Percentiles rank a stretch among this genome's conserved stretches.
These are phyloP conservation scores for Mormoops blainvillei DNA, from an alignment of 2,113 vertebrate genomes.

Conservation along the genomic window DNA sequence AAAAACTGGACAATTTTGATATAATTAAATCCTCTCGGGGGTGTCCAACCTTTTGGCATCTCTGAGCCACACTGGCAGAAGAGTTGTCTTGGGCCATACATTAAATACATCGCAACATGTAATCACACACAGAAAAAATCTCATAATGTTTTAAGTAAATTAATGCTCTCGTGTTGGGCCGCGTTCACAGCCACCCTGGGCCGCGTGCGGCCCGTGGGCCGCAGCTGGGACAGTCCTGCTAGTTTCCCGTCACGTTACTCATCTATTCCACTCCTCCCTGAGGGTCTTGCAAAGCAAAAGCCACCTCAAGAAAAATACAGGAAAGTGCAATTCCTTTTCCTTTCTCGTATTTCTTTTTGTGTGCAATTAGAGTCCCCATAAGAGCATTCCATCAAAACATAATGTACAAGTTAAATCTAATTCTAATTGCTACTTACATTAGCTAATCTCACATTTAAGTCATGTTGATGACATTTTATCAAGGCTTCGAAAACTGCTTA, in stretches of 20 bases:
- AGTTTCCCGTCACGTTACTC: slow-evolving; percentile 17
- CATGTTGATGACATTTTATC: slow-evolving; percentile 5
- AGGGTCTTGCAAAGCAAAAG: slow-evolving; percentile 21
- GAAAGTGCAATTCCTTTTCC: not conserved
- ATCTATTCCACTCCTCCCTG: slow-evolving; percentile 7
- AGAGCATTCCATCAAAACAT: slow-evolving; percentile 13
- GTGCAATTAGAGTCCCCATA: not conserved
- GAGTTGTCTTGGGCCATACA: no score
- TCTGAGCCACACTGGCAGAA: no score
- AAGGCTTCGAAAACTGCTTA: slow-evolving; percentile 38
- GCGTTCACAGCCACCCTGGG: no score
- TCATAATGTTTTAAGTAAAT: no score
- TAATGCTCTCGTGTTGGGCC: no score
- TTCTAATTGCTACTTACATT: slow-evolving; percentile 53
- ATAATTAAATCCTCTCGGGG: slow-evolving; percentile 55
- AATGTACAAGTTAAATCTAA: slow-evolving; percentile 43
- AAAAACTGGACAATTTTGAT: not conserved
- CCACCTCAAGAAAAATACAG: slow-evolving; percentile 1
- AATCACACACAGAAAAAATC: no score
- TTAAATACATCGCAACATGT: no score
- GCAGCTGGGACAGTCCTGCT: not conserved
- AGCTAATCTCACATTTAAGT: slow-evolving; percentile 55
- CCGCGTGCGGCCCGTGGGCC: no score
- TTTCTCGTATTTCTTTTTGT: slow-evolving; percentile 16
- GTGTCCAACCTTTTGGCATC: no score